Base-by-base conservation (phyloP, 2,113 vertebrate species). In the Laterallus jamaicensis region DNA sequence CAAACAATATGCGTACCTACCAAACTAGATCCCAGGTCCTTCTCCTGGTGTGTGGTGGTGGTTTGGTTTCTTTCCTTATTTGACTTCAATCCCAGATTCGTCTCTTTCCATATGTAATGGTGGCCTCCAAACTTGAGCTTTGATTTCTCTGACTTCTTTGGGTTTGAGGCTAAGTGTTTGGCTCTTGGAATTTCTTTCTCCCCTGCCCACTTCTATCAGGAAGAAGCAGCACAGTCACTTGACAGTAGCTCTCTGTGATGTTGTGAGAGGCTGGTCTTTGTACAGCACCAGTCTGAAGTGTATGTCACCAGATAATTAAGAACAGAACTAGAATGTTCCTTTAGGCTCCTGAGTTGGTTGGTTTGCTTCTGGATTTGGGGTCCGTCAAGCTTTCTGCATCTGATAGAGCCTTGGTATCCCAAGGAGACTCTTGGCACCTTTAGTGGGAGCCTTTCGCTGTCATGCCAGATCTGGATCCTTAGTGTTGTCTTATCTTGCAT, bases 301-400 rank as follows among this genome's bases (percentile, higher is more conserved):
- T 44, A 13, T 1, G 3, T 58, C 24, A 47, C 26, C 28, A 69
- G 37, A 18, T 39, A 31, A 35, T 31, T 16, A 40, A 54, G 29
- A n/a, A 39, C 15, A 39, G 74, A 40, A 8, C 8, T 17, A 59
- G 50, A 39, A 49, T 21, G 31, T 22, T 39, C 9, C 52, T 42
- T 4, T 14, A 4, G 2, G 2, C 31, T 40, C 15, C 24, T 3
- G n/a, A 63, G 11, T 16, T 37, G 37, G 12, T n/a, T 50, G 0
- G 14, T 32, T 71, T 42, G 25, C 40, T 60, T 73, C 35, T 62
- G 35, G 28, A 5, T 67, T 47, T 55, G 31, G 17, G 7, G 52
- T 68, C 42, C 25, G 16, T 56, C 16, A 31, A 21, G 35, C 28
- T 35, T 39, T 63, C 28, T 59, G 39, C 6, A 9, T 52, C 40